Base-by-base conservation (phyloP, 2,797 vertebrate genomes). In the Chelon labrosus region DNA sequence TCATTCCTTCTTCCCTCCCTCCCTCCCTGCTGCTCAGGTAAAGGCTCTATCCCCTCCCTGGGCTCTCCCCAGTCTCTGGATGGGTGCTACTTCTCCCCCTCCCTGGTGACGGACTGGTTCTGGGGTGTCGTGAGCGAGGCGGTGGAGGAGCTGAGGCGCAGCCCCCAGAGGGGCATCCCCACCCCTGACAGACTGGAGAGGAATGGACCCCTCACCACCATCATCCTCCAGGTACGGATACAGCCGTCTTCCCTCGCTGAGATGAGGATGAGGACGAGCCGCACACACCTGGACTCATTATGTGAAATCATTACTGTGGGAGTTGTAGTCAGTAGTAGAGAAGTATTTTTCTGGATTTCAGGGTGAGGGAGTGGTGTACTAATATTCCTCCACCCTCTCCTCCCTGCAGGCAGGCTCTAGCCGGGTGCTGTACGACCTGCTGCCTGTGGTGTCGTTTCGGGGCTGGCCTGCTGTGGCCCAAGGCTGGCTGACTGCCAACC, bases 391-490 rank as follows among this genome's bases (percentile, higher is more conserved):
- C 0, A 0, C 11, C 14, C 13, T 41, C 3, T 47, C 19, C 50
- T 58, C 59, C 55, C 58, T 55, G 70, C 85, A 94, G 58, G 94
- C 94, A 0, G 95, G 94, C 9, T 92, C 95, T 6, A 96, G 94
- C 74, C 94, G 96, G 41, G 94, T 95, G 47, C 92, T 97, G 31
- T 98, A 97, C 52, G 96, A 98, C 77, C 82, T 98, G 69, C 90
- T 98, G 62, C 97, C 97, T 0, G 97, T 96, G 76, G 96, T 98
- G 65, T 96, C 96, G 0, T 95, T 98, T 61, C 88, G 93, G 12
- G 97, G 97, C 57, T 97, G 96, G 97, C 96, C 96, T 0, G 95
- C 94, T 0, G 94, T 95, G 17, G 95, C 96, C 27, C 95, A 95
- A 41, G 93, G 95, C 65, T 96, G 96, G 96, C 94, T 96, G 59